Evolutionary conservation across 1,140 invertebrate genomes (phyloP).

Genomic region (Sesamia nonagrioides): DNA sequence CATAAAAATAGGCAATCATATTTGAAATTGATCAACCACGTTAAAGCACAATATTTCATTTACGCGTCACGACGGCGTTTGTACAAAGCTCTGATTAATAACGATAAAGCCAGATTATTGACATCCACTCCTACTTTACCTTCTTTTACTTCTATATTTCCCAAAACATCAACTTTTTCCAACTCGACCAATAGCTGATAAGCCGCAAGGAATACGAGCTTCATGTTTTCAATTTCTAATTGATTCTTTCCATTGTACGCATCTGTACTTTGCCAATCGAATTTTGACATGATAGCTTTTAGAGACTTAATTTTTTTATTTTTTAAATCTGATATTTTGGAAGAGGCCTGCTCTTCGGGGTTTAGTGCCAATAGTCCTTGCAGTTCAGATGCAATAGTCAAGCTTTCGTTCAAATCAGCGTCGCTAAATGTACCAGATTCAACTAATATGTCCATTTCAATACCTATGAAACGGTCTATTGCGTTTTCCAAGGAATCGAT

Average conservation of each 20-base stretch:
- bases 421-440: conserved; percentile 30
- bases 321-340: conserved; percentile 45
- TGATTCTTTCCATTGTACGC: conserved; percentile 45
- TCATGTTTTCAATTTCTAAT: conserved; percentile 55
- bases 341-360: conserved; percentile 21
- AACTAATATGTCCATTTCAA: conserved; percentile 53
- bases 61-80: background rate
- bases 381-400: conserved; percentile 50
- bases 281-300: conserved; percentile 55
- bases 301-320: conserved; percentile 45
- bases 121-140: conserved; percentile 47
- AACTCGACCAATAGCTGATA: conserved; percentile 61
- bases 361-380: conserved; percentile 42
- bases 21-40: background rate
- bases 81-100: conserved; percentile 43
- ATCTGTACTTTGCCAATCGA: conserved; percentile 62
- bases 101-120: conserved; percentile 37
- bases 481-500: conserved; percentile 60
- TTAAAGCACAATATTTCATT: background rate
- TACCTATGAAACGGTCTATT: conserved; percentile 54
- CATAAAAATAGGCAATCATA: background rate
- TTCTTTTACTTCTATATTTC: conserved; percentile 36
- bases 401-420: conserved; percentile 48
- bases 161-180: conserved; percentile 25
- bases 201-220: conserved; percentile 54